Evolutionary conservation across 2,888 invertebrate species (phyloP), one percentile per base, ranked within the genome.

Genomic region (Lasioglossum zephyrum): DNA sequence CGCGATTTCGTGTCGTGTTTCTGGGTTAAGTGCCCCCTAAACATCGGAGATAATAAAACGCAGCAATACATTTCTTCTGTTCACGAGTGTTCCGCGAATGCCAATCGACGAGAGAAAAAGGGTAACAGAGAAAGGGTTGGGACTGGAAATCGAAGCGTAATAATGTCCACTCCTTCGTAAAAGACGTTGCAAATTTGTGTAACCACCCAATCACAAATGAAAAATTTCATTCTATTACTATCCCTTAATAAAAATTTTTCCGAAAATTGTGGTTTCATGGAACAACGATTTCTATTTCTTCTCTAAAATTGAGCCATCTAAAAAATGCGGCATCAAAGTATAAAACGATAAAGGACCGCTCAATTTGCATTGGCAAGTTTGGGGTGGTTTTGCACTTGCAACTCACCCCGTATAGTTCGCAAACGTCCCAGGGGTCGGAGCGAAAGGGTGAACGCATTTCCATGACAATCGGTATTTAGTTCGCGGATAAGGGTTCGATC

Each of bases 11-110:
- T 47, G 66, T n/a, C 63, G 66, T 26, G 13, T 73, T 81, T 81
- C 81, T 77, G 26, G 81, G 83, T 84, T 77, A 77, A 84, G 81
- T 77, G 31, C 31, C 69, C 41, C 49, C 41, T 81, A 73, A 82
- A 84, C 76, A 22, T 26, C 66, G 66, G 16, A 73, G 79, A 79
- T 60, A 73, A 73, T 57, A 57, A 73, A 73, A 47, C 60, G 41
- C 31, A 18, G 77, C 74, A 39, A 47, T n/a, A 70, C 44, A 22
- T 49, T 75, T 49, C 60, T 60, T 36, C 31, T 13, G 70, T 13
- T 44, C 39, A 31, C 39, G 26, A 44, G 47, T 82, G 47, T 70
- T 74, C 18, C 8, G 49, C 49, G 44, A 26, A 31, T 31, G 57
- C 57, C n/a, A 16, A 47, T 74, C 41, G n/a, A 13, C 60, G 75